Evolutionary conservation across 2,888 invertebrate species (phyloP).

Genomic region (Xiphydria camelus): DNA sequence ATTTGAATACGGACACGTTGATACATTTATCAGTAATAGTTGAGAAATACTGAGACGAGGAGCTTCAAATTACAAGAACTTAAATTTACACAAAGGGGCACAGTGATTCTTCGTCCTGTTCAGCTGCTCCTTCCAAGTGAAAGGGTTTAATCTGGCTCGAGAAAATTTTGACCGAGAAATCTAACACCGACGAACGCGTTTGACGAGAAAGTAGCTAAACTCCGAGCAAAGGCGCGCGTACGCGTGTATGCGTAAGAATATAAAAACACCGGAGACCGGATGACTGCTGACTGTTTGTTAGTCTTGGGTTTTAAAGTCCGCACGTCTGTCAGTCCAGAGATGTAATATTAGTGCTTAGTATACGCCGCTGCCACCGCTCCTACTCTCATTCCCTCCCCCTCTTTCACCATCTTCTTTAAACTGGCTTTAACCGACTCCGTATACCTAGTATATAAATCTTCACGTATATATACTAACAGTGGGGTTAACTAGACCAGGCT

Average conservation of each 20-base stretch:
- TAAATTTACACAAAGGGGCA: too few relatives aligned
- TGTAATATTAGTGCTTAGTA: conserved; percentile 57
- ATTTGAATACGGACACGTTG: too few relatives aligned
- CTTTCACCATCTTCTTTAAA: conserved; percentile 40
- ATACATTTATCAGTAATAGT: too few relatives aligned
- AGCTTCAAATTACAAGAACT: too few relatives aligned
- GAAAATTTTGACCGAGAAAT: too few relatives aligned
- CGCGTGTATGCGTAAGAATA: conserved; percentile 51
- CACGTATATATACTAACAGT: not conserved
- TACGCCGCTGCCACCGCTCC: conserved; percentile 38
- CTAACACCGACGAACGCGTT: too few relatives aligned
- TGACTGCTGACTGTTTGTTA: conserved; percentile 58
- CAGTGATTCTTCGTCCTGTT: too few relatives aligned
- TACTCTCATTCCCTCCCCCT: conserved; percentile 35
- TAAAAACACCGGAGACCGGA: conserved; percentile 58
- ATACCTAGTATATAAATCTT: conserved; percentile 11
- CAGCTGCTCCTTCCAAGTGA: too few relatives aligned
- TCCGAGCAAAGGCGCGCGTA: too few relatives aligned
- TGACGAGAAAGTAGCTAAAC: too few relatives aligned
- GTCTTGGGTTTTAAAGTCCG: conserved; percentile 58
- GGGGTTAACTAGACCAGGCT: conserved; percentile 14
- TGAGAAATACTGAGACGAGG: too few relatives aligned
- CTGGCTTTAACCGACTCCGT: not conserved
- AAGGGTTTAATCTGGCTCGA: too few relatives aligned
- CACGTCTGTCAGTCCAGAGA: conserved; percentile 57